Evolutionary conservation across 2,113 vertebrate genomes (phyloP).

Genomic region (Anthoscopus minutus): DNA sequence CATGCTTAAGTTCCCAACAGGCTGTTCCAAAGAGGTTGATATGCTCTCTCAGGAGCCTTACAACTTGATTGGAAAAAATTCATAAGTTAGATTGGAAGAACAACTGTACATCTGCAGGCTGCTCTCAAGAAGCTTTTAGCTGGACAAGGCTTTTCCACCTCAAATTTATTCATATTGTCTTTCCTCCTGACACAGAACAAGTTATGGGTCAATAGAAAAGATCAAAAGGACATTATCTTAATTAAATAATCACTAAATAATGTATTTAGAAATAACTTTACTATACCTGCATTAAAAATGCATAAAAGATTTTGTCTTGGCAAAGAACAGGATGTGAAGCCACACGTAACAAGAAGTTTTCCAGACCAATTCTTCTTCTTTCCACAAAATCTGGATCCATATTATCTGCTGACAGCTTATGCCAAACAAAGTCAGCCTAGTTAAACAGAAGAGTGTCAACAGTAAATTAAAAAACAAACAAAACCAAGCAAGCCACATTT

Average conservation of each 20-base stretch:
- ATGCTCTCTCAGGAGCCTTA: background rate
- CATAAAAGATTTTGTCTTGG: slow-evolving; percentile 86
- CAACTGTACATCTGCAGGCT: background rate
- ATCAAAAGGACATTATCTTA: background rate
- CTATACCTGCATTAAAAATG: slow-evolving; percentile 89
- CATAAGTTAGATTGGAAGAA: background rate
- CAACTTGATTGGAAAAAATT: background rate
- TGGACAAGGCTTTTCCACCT: background rate
- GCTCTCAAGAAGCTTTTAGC: background rate
- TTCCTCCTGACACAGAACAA: background rate
- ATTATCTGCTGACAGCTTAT: slow-evolving; percentile 95
- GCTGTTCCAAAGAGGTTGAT: background rate
- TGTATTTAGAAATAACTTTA: background rate
- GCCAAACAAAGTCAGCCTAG: slow-evolving; percentile 97
- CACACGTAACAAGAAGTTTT: slow-evolving; percentile 92
- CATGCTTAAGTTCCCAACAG: background rate
- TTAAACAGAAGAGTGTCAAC: slow-evolving; percentile 34
- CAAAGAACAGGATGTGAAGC: slow-evolving; percentile 88
- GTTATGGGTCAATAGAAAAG: background rate
- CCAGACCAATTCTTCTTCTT: slow-evolving; percentile 89
- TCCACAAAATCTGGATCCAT: slow-evolving; percentile 98
- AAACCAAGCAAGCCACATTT: background rate
- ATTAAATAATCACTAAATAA: background rate
- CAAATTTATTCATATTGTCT: background rate
- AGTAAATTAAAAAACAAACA: background rate